Percentiles rank a stretch among this genome's conserved stretches.
Evolutionary conservation across 1,140 invertebrate genomes (phyloP).

Genomic region (Spodoptera frugiperda): DNA sequence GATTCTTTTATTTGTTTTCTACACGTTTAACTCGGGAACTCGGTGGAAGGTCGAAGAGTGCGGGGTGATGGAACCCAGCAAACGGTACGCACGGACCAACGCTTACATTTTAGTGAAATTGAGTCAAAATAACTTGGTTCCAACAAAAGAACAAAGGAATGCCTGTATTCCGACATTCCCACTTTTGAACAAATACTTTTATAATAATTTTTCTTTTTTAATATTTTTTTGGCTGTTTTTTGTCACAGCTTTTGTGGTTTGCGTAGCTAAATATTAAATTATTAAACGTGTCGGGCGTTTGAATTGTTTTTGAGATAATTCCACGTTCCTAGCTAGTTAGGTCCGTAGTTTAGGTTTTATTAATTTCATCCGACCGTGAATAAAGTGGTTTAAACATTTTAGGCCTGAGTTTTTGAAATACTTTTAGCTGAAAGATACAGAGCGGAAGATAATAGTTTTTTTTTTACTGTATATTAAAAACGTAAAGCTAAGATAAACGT

Average conservation of each 20-base stretch:
- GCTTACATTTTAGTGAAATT: conserved; percentile 16
- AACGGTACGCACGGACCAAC: neutral
- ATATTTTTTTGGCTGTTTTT: conserved; percentile 17
- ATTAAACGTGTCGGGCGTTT: neutral
- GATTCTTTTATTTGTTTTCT: no score
- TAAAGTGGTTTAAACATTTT: no score
- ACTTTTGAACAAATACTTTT: conserved; percentile 39
- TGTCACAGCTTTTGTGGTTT: conserved; percentile 26
- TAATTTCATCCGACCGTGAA: no score
- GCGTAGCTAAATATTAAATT: conserved; percentile 3
- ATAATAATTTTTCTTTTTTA: conserved; percentile 1
- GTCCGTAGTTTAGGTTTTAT: no score
- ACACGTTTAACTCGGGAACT: neutral
- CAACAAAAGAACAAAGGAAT: conserved; percentile 24
- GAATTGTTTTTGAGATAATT: neutral
- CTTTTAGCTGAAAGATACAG: no score
- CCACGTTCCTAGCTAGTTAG: neutral
- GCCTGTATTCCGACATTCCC: conserved; percentile 24
- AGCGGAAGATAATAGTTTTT: no score
- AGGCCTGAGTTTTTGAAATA: no score
- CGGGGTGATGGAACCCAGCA: neutral
- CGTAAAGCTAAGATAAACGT: no score
- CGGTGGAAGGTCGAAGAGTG: neutral
- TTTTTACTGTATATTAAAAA: no score
- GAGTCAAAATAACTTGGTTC: conserved; percentile 29